These are phyloP conservation scores for Hippocampus guttulatus DNA, from an alignment of 2,113 vertebrate species.

Conservation along the genomic window DNA sequence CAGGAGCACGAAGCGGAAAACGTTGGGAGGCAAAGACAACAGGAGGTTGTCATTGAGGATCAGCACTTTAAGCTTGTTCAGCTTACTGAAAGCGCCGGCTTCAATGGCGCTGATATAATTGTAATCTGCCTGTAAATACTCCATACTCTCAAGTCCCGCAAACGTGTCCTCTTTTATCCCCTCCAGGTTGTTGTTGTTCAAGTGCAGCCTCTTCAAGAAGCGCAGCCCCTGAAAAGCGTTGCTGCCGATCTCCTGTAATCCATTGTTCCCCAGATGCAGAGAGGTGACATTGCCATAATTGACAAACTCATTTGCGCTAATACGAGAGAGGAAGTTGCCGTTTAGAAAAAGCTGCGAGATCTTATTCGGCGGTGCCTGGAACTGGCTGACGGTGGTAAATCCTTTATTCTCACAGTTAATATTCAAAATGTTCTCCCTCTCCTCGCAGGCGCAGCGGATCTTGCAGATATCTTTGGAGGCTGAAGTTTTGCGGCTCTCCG, in stretches of 20 bases:
- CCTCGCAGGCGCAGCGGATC: conserved; percentile 90
- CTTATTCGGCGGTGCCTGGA: conserved; percentile 87
- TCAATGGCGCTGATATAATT: conserved; percentile 97
- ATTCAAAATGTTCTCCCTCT: conserved; percentile 91
- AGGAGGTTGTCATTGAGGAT: conserved; percentile 98
- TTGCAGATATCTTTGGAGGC: conserved; percentile 91
- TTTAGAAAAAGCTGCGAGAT: conserved; percentile 96
- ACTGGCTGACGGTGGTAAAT: conserved; percentile 86
- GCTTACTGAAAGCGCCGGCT: conserved; percentile 88
- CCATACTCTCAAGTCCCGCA: conserved; percentile 88
- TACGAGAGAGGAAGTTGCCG: conserved; percentile 87
- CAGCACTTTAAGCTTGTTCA: conserved; percentile 95
- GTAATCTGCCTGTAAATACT: conserved; percentile 97
- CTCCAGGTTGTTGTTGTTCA: conserved; percentile 97
- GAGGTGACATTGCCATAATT: conserved; percentile 93
- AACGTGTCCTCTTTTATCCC: conserved; percentile 91
- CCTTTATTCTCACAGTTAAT: conserved; percentile 98
- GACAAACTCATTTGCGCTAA: conserved; percentile 89
- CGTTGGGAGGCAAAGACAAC: conserved; percentile 88
- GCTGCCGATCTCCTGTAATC: conserved; percentile 88
- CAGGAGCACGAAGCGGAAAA: conserved; percentile 95
- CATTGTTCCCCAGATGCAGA: conserved; percentile 94
- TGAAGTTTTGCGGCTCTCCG: conserved; percentile 92
- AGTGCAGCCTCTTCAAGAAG: conserved; percentile 88
- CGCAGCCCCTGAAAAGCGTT: conserved; percentile 90